phyloP scores from a whole-genome alignment of 2,797 vertebrate genomes.

The Hydrophis major region DNA sequence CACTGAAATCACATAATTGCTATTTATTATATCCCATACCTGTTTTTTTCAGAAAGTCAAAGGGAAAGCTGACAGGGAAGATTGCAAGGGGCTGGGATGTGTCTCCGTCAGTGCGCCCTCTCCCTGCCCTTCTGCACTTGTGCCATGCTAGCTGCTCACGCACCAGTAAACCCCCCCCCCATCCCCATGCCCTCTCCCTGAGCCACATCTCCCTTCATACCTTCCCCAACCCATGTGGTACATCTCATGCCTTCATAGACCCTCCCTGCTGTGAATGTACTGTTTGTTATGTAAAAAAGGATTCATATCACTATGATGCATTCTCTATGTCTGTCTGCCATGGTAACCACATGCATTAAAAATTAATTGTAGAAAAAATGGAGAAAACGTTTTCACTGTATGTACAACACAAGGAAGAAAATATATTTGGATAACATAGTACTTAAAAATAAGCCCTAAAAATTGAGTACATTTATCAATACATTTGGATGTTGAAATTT shows the following conservation, averaged over 20 bases:
- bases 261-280: background rate
- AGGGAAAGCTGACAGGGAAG: background rate
- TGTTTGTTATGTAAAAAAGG: background rate
- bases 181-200: background rate
- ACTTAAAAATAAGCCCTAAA: background rate
- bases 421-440: background rate
- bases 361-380: background rate
- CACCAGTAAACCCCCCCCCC: background rate
- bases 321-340: background rate
- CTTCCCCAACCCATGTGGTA: background rate
- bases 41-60: background rate
- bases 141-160: background rate
- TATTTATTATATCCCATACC: background rate
- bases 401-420: background rate
- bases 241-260: background rate
- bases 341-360: background rate
- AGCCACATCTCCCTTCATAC: background rate
- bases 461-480: background rate
- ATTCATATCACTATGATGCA: background rate
- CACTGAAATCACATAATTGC: background rate
- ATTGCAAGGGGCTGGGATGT: too few species aligned
- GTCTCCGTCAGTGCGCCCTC: background rate
- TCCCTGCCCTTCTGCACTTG: background rate
- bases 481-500: background rate
- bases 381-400: background rate